Evolutionary conservation across 2,113 vertebrate genomes (phyloP).

Genomic region (Centropristis striata): DNA sequence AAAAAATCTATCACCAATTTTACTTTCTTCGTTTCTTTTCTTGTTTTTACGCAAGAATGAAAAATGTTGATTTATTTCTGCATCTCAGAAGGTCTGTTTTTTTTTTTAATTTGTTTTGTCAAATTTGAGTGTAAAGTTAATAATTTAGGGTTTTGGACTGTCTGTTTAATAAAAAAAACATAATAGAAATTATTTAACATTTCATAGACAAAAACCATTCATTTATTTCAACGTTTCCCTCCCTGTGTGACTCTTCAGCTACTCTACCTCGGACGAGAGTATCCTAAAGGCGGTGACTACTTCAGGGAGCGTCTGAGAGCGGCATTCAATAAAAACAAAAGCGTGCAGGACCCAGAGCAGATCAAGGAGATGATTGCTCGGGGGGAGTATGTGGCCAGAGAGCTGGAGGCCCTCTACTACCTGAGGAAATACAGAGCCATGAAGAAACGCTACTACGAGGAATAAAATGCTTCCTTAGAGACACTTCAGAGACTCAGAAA

Average conservation of each 20-base stretch:
- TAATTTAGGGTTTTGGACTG: no score
- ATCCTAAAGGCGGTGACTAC: conserved; percentile 68
- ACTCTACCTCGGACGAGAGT: conserved; percentile 62
- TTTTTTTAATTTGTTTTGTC: no score
- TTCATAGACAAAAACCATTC: no score
- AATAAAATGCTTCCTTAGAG: not conserved
- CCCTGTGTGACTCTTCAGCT: conserved; percentile 34
- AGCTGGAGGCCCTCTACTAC: conserved; percentile 73
- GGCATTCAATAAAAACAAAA: conserved; percentile 45
- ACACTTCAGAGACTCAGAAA: not conserved
- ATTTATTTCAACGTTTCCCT: no score
- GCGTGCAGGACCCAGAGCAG: conserved; percentile 44
- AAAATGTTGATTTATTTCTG: no score
- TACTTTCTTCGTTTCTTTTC: no score
- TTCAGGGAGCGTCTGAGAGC: conserved; percentile 62
- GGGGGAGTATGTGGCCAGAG: conserved; percentile 50
- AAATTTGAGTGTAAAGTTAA: no score
- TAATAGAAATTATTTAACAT: no score
- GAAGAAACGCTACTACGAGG: conserved; percentile 68
- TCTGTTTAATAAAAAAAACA: no score
- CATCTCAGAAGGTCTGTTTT: no score
- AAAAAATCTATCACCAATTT: no score
- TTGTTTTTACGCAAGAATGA: no score
- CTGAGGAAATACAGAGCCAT: conserved; percentile 69
- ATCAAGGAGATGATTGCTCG: conserved; percentile 62